phyloP scores from a whole-genome alignment of 2,797 vertebrate genomes.

The Anguilla anguilla region DNA sequence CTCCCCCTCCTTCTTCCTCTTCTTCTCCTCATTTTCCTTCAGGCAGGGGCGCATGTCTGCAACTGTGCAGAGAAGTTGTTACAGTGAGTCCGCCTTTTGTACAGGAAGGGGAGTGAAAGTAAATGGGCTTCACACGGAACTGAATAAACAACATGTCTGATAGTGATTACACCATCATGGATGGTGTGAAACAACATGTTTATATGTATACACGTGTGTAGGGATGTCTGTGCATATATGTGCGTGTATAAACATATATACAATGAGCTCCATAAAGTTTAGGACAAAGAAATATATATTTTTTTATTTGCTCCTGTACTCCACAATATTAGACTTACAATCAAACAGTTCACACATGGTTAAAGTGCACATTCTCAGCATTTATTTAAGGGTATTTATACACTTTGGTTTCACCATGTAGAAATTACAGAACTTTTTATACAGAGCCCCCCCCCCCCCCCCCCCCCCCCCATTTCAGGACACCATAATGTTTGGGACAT shows the following conservation, averaged over 20 bases:
- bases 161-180: not conserved
- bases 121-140: not conserved
- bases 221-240: not conserved
- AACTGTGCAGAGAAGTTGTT: not conserved
- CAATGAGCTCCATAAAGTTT: too few species aligned
- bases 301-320: too few species aligned
- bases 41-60: not conserved
- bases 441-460: too few species aligned
- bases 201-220: not conserved
- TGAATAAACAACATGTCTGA: not conserved
- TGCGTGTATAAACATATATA: not conserved
- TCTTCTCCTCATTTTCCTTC: not conserved
- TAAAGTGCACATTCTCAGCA: too few species aligned
- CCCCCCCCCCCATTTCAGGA: too few species aligned
- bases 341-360: too few species aligned
- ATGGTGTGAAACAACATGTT: not conserved
- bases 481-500: too few species aligned
- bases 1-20: not conserved
- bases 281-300: too few species aligned
- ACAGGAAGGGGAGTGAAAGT: not conserved
- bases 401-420: too few species aligned
- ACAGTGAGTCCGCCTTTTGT: not conserved
- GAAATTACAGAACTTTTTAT: too few species aligned
- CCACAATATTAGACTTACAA: too few species aligned
- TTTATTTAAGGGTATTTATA: too few species aligned